These are phyloP conservation scores for Eurytoma californica DNA, from an alignment of 2,888 invertebrate genomes.

Conservation along the genomic window DNA sequence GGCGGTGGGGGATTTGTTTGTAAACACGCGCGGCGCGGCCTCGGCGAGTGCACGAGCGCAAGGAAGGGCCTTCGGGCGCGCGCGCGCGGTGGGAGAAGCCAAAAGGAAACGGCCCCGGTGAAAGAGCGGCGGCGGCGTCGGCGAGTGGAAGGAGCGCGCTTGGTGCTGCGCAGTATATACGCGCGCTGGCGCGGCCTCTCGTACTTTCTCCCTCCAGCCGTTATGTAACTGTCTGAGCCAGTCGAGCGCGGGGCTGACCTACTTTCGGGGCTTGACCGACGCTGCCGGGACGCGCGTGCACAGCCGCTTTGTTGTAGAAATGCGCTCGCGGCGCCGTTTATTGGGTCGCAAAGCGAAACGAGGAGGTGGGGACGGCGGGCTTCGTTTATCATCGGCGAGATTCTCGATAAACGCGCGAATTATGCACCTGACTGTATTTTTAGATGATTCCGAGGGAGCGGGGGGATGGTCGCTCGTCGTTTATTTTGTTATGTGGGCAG, in stretches of 20 bases:
- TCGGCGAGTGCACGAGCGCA: neutral
- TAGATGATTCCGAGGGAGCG: too few relatives aligned
- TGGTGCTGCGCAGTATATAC: neutral
- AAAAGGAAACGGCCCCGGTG: constrained; percentile 1
- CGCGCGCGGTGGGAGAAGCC: constrained; percentile 48
- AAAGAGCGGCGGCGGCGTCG: constrained; percentile 7
- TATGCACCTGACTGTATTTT: too few relatives aligned
- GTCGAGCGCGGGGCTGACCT: constrained; percentile 40
- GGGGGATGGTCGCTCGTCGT: too few relatives aligned
- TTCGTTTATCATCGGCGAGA: neutral
- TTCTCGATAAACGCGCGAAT: neutral
- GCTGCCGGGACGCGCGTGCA: neutral
- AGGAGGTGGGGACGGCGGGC: too few relatives aligned
- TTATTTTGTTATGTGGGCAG: neutral
- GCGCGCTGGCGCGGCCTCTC: neutral
- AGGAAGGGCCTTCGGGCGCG: constrained; percentile 38
- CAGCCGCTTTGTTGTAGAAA: constrained; percentile 8
- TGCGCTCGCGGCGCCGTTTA: constrained; percentile 13
- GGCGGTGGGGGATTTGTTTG: constrained; percentile 70
- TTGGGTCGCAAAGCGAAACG: constrained; percentile 9
- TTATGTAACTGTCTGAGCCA: constrained; percentile 67
- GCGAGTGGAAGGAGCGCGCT: constrained; percentile 53
- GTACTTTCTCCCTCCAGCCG: constrained; percentile 70
- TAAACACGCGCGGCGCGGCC: constrained; percentile 64
- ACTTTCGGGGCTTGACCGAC: constrained; percentile 42